Conservation (phyloP, 53 echinoderm and acorn worm genomes). For the Henricia sp. region DNA sequence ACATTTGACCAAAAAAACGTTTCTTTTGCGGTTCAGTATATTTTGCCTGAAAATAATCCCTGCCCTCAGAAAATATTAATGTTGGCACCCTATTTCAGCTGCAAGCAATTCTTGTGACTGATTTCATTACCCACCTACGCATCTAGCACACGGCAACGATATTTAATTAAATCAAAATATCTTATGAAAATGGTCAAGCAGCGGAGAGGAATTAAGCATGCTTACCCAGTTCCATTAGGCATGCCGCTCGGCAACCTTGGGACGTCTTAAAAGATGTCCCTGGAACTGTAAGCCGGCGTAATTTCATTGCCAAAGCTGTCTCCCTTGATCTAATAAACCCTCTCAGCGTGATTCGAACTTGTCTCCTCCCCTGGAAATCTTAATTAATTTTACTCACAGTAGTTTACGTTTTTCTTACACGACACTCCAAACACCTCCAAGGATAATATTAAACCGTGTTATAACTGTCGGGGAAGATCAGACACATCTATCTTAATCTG, state of each 20-base stretch:
- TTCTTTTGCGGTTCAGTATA: too few relatives aligned
- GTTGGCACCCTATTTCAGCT: too few relatives aligned
- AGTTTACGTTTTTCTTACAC: too few relatives aligned
- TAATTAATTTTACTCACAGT: constrained; percentile 4
- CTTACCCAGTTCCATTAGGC: neutral
- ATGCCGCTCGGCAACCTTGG: constrained; percentile 5
- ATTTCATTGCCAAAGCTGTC: constrained; percentile 27
- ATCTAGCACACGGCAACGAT: neutral
- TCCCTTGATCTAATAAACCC: constrained; percentile 31
- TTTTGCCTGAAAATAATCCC: too few relatives aligned
- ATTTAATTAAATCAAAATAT: constrained; percentile 38
- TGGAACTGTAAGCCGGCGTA: constrained; percentile 14
- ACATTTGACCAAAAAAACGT: too few relatives aligned
- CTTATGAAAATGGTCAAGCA: constrained; percentile 16
- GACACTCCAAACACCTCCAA: too few relatives aligned
- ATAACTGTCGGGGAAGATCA: too few relatives aligned
- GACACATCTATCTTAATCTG: too few relatives aligned
- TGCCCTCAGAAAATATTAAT: too few relatives aligned
- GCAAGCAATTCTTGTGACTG: too few relatives aligned
- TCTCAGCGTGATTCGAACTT: neutral
- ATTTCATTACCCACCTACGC: neutral
- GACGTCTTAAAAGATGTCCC: constrained; percentile 18
- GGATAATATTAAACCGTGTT: too few relatives aligned
- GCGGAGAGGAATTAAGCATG: constrained; percentile 15
- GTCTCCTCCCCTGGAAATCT: constrained; percentile 19